Conservation (phyloP, 2,797 vertebrate genomes). For the Tinamus major region DNA sequence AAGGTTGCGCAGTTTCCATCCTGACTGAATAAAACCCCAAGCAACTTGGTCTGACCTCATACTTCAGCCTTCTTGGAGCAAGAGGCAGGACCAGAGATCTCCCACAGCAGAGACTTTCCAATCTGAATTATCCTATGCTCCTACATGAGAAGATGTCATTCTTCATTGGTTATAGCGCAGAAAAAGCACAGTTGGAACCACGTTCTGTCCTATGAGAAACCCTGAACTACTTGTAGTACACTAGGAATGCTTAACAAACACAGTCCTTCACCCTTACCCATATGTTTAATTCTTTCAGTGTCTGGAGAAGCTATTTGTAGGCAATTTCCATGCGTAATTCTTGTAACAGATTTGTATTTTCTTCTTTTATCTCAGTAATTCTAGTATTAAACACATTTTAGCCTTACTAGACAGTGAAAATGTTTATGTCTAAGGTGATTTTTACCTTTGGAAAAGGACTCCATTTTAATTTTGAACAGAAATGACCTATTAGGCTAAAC, state of each 20-base stretch:
- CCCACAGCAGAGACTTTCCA: background rate
- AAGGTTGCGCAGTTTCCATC: background rate
- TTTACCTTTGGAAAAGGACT: constrained; percentile 18
- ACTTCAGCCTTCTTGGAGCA: background rate
- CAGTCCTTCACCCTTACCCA: background rate
- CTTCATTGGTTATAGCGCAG: background rate
- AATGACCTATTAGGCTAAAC: constrained; percentile 23
- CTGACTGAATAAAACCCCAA: background rate
- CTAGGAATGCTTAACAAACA: background rate
- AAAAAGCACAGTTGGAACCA: background rate
- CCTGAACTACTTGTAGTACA: background rate
- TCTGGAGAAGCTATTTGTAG: background rate
- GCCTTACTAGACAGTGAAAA: background rate
- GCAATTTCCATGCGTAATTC: background rate
- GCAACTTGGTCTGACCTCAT: background rate
- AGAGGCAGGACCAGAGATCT: background rate
- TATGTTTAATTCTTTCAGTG: background rate
- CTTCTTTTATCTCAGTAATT: background rate
- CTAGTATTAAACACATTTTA: background rate
- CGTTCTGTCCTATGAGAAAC: background rate
- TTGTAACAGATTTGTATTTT: background rate
- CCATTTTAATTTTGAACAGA: background rate
- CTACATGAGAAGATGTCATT: background rate
- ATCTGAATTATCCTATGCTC: background rate
- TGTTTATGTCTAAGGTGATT: background rate